Evolutionary conservation across 2,888 invertebrate species (phyloP).

Genomic region (Branchellion lobata): DNA sequence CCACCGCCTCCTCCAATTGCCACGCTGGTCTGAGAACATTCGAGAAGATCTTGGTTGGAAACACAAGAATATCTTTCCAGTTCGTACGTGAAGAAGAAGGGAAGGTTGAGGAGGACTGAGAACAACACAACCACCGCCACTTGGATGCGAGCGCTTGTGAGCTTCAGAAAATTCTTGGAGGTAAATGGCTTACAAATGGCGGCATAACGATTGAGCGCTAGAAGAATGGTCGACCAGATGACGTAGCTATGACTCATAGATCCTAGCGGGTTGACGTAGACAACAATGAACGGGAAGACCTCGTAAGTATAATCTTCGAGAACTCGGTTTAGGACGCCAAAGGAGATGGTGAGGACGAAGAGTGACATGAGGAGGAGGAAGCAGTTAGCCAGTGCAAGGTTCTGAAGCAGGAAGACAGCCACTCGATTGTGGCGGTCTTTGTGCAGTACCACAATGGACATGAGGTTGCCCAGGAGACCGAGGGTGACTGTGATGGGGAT

Average conservation of each 20-base stretch:
- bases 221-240: slow-evolving; percentile 51
- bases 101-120: slow-evolving; percentile 48
- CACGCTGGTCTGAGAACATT: background rate
- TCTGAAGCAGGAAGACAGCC: slow-evolving; percentile 50
- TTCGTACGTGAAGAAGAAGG: slow-evolving; percentile 49
- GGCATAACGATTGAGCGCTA: slow-evolving; percentile 52
- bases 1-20: background rate
- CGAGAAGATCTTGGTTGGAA: background rate
- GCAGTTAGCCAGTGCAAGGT: slow-evolving; percentile 50
- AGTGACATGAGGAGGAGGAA: slow-evolving; percentile 47
- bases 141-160: slow-evolving; percentile 48
- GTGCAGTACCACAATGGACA: slow-evolving; percentile 50
- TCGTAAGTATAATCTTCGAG: background rate
- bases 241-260: slow-evolving; percentile 48
- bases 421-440: slow-evolving; percentile 47
- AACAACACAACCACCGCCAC: slow-evolving; percentile 46
- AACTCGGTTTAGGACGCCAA: slow-evolving; percentile 44
- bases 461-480: slow-evolving; percentile 50
- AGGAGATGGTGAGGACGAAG: slow-evolving; percentile 47
- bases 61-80: slow-evolving; percentile 8
- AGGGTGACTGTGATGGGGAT: slow-evolving; percentile 47
- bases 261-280: slow-evolving; percentile 49
- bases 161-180: slow-evolving; percentile 41
- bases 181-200: slow-evolving; percentile 51
- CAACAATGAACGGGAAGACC: slow-evolving; percentile 43